Percentiles rank a stretch among this genome's conserved stretches.
These are phyloP conservation scores for Glossophaga mutica DNA, from an alignment of 2,797 vertebrate species.

Conservation along the genomic window DNA sequence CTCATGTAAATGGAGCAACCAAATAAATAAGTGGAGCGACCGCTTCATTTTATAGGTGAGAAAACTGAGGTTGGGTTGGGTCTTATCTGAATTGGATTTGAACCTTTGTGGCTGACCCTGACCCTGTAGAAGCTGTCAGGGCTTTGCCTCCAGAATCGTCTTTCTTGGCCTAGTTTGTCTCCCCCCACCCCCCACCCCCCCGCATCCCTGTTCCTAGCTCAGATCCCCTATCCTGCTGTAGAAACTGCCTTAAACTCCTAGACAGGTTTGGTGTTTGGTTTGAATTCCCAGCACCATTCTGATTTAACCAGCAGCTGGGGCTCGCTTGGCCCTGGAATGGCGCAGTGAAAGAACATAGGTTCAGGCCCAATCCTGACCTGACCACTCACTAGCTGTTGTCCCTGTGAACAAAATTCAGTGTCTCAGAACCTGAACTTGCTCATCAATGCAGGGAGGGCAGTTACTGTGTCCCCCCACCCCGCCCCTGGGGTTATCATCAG, in stretches of 20 bases:
- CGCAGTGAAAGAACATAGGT: fast-evolving
- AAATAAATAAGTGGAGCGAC: background rate
- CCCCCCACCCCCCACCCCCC: too few relatives aligned
- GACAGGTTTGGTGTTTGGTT: background rate
- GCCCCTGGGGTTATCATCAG: too few relatives aligned
- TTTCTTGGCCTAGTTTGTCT: background rate
- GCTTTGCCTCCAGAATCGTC: background rate
- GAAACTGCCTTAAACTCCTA: too few relatives aligned
- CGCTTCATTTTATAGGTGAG: background rate
- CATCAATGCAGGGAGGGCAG: background rate
- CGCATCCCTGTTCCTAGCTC: background rate
- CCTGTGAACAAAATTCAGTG: background rate
- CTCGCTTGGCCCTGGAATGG: fast-evolving
- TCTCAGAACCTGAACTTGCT: background rate
- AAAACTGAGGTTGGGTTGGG: background rate
- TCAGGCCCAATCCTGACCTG: too few relatives aligned
- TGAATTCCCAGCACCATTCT: too few relatives aligned
- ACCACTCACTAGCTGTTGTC: background rate
- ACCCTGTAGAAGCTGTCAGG: background rate
- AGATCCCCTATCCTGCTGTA: background rate
- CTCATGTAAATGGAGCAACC: background rate
- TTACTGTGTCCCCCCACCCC: fast-evolving
- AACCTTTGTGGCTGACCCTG: background rate
- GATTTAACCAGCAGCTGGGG: too few relatives aligned
- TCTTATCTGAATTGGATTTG: background rate